Conservation (phyloP, 2,888 invertebrate species). For the Heliconius cydno region DNA sequence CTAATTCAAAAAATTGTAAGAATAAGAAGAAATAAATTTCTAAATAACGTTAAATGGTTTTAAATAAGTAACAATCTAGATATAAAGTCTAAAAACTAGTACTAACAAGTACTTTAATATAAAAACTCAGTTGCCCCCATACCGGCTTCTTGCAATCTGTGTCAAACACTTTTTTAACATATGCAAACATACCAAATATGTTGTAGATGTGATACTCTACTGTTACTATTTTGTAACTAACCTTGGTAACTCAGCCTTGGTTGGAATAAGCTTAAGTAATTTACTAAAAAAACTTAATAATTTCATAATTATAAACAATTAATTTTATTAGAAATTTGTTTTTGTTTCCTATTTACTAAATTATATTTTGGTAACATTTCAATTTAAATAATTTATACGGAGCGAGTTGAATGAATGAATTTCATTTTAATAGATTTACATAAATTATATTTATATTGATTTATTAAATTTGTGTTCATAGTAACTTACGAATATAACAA, state of each 20-base stretch:
- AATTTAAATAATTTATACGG: background rate
- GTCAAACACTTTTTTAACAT: slow-evolving; percentile 33
- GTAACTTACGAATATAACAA: background rate
- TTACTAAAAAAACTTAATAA: background rate
- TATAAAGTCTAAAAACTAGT: background rate
- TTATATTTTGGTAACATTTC: too few relatives aligned
- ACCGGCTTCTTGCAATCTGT: slow-evolving; percentile 25
- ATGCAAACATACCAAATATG: slow-evolving; percentile 18
- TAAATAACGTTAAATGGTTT: background rate
- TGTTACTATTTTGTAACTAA: slow-evolving; percentile 34
- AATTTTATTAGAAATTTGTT: background rate
- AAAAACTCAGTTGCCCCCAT: slow-evolving; percentile 20
- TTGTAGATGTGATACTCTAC: slow-evolving; percentile 28
- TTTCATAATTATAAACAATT: background rate
- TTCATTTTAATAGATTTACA: slow-evolving; percentile 8
- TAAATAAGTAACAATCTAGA: background rate
- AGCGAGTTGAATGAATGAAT: background rate
- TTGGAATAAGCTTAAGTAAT: background rate
- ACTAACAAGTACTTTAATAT: background rate
- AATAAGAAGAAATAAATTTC: background rate
- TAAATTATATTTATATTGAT: background rate
- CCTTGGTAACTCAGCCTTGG: slow-evolving; percentile 28
- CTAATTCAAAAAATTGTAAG: background rate
- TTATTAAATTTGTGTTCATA: background rate
- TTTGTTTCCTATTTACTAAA: background rate